Base-by-base conservation (phyloP, 2,113 vertebrate genomes). In the Hippocampus guttulatus region DNA sequence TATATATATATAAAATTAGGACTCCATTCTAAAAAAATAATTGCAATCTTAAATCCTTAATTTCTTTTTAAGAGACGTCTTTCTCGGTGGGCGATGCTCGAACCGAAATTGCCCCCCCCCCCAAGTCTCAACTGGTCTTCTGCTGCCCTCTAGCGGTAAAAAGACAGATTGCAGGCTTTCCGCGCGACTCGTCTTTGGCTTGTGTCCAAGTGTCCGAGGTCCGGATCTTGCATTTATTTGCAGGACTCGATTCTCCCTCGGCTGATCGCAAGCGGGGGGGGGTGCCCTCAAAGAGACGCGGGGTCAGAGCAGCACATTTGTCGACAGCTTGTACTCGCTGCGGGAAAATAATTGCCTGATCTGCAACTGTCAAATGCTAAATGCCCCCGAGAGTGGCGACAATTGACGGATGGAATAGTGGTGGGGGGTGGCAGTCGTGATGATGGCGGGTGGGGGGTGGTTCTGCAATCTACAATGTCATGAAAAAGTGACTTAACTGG, bases 301-400 rank as follows among this genome's bases (percentile, higher is more conserved):
- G 84, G 88, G 88, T 90, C 91, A 91, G 76, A 82, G 76, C 84
- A 89, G 87, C 91, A 88, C 88, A 30, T 30, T 89, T 89, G 89
- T 90, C 90, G 91, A 91, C 88, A 89, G 89, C 91, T 90, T 91
- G 89, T 92, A 90, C 88, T 90, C 30, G 30, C 30, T 88, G 73
- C 81, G 75, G 85, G 88, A 91, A 92, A 91, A 92, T 92, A 92
- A 92, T 91, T 91, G 88, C 90, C 88, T 90, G 91, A 92, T 92
- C 90, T 92, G 88, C 90, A 90, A 90, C 90, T 91, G 91, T 92
- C 91, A 92, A 90, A 91, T 92, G 91, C 91, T 91, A 89, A 91
- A 92, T 92, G 91, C 88, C 86, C 86, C 18, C 20, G 86, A 91
- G 89, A 90, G 83, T 83, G 76, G 82, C 54, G 49, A 87, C 87